These are phyloP conservation scores for Cololabis saira DNA, from an alignment of 2,113 vertebrate species.

Conservation along the genomic window DNA sequence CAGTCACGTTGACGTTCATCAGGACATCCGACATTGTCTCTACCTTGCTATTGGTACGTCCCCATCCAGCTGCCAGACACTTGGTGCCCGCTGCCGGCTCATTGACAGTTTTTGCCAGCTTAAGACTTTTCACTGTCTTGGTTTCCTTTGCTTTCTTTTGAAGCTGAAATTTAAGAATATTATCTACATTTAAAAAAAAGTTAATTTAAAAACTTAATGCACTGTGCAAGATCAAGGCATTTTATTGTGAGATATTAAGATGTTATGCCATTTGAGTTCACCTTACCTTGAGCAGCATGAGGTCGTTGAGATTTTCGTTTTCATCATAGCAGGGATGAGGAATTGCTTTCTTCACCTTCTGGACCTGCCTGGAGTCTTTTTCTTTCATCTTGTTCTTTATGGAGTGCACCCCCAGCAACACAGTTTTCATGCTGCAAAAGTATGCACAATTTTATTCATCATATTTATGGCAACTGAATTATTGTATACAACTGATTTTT, in stretches of 20 bases:
- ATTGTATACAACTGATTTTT: too few relatives aligned
- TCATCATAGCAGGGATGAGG: slow-evolving; percentile 54
- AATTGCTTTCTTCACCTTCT: slow-evolving; percentile 1
- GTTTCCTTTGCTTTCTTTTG: slow-evolving; percentile 41
- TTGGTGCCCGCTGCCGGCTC: background rate
- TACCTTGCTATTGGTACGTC: fast-evolving
- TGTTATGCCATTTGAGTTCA: background rate
- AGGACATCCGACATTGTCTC: slow-evolving; percentile 57
- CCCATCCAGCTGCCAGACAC: slow-evolving; percentile 79
- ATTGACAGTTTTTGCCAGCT: background rate
- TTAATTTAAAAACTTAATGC: too few relatives aligned
- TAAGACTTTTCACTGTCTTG: slow-evolving; percentile 35
- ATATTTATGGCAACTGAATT: too few relatives aligned
- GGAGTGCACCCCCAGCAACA: slow-evolving; percentile 71
- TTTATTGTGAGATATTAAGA: too few relatives aligned
- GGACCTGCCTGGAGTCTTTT: slow-evolving; percentile 33
- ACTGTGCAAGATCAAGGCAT: too few relatives aligned
- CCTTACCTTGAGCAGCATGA: slow-evolving; percentile 77
- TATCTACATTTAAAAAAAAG: too few relatives aligned
- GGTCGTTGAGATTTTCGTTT: slow-evolving; percentile 42
- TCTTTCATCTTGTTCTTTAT: slow-evolving; percentile 30
- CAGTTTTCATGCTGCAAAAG: slow-evolving; percentile 36
- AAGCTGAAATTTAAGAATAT: slow-evolving; percentile 60
- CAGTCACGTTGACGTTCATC: slow-evolving; percentile 63
- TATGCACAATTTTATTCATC: too few relatives aligned